Base-by-base conservation (phyloP, 2,113 vertebrate genomes). In the Periophthalmus modestus region DNA sequence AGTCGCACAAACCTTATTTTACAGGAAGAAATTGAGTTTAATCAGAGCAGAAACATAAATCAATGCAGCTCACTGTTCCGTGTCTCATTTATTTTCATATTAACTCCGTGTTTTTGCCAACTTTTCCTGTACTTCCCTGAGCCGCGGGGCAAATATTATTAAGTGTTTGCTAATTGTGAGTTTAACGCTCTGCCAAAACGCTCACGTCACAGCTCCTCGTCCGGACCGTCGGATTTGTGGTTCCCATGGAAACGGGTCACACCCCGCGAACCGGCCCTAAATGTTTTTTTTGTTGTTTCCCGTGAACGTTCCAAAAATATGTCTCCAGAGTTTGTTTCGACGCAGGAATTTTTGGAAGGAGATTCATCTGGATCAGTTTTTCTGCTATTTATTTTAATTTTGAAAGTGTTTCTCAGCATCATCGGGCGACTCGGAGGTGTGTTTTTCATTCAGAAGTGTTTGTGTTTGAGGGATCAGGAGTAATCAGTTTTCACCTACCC, bases 11-110 rank as follows among this genome's bases (percentile, higher is more conserved):
- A 21, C 23, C 9, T 36, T 75, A 36, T 58, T 70, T 62, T 50
- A 84, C 84, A 81, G 34, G 48, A 66, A 71, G 81, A 85, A 84
- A 62, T 61, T 77, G 82, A 74, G 87, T 88, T 85, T 78, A 83
- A 89, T 91, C 84, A 82, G 76, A 43, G 69, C 70, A 0, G 10
- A 54, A 79, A 72, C 82, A 83, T 88, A 87, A 90, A 92, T 90
- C 87, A 88, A 77, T 68, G 16, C 43, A 19, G 46, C 48, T 2
- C 39, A 72, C 80, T 84, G 86, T 72, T 81, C 73, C 78, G 83
- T 86, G 78, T 89, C 78, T 73, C 58, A 77, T 86, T 89, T 82
- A 88, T 82, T 80, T 73, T 76, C 82, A 86, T 39, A 87, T 83
- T 72, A 72, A 79, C 71, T 79, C 70, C 88, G 78, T 76, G 85